Percentiles rank a stretch among this genome's conserved stretches.
phyloP scores from a whole-genome alignment of 2,797 vertebrate species.

The Phoxinus dragarum region DNA sequence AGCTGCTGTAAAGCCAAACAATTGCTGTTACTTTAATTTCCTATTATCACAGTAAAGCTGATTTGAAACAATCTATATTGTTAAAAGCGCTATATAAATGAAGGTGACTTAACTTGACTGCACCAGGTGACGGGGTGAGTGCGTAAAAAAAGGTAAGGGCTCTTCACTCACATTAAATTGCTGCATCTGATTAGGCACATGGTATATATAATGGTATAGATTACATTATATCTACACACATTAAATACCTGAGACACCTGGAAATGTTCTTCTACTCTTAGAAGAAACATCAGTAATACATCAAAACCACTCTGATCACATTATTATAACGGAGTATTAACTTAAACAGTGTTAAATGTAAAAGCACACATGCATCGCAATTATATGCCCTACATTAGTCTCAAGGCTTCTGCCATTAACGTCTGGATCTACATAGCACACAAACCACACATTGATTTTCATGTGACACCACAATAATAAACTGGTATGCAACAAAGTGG shows the following conservation, averaged over 20 bases:
- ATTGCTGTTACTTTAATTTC: no score
- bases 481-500: neutral
- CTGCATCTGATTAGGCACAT: slow-evolving; percentile 72
- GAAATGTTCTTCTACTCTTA: slow-evolving; percentile 10
- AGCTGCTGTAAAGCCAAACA: no score
- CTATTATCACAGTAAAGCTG: no score
- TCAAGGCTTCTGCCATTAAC: neutral
- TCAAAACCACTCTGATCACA: slow-evolving; percentile 2
- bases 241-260: slow-evolving; percentile 60
- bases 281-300: slow-evolving; percentile 10
- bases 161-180: slow-evolving; percentile 65
- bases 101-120: slow-evolving; percentile 39
- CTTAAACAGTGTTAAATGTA: neutral
- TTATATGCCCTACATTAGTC: neutral
- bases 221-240: slow-evolving; percentile 62
- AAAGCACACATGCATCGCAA: neutral
- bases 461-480: neutral
- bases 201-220: slow-evolving; percentile 44
- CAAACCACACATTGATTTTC: neutral
- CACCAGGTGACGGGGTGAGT: slow-evolving; percentile 68
- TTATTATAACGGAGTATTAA: neutral
- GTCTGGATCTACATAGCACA: neutral
- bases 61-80: no score
- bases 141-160: slow-evolving; percentile 66
- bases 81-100: no score